These are phyloP conservation scores for Erebia ligea DNA, from an alignment of 2,888 invertebrate genomes.

Conservation along the genomic window DNA sequence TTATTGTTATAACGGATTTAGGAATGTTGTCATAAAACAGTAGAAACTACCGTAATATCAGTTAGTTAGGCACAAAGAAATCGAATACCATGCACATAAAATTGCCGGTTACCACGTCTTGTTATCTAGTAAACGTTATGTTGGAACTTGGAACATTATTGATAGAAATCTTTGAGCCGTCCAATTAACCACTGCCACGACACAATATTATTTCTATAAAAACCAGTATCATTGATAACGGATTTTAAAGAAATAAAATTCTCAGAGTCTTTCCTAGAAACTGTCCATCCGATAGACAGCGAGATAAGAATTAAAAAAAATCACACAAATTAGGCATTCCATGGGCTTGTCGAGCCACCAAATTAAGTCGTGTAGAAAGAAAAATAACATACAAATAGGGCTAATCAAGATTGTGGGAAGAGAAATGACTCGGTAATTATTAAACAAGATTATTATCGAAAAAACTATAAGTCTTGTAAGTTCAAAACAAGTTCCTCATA, in stretches of 20 bases:
- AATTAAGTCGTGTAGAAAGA: slow-evolving; percentile 68
- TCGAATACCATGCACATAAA: slow-evolving; percentile 17
- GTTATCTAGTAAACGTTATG: slow-evolving; percentile 7
- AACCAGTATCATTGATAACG: slow-evolving; percentile 21
- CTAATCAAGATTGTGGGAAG: slow-evolving; percentile 77
- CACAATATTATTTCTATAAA: slow-evolving; percentile 18
- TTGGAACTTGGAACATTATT: slow-evolving; percentile 12
- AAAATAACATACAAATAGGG: slow-evolving; percentile 77
- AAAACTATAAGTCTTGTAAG: slow-evolving; percentile 72
- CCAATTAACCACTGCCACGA: slow-evolving; percentile 18
- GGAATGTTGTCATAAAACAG: slow-evolving; percentile 2
- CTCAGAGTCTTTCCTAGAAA: slow-evolving; percentile 29
- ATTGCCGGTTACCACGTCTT: slow-evolving; percentile 8
- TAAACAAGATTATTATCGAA: slow-evolving; percentile 81
- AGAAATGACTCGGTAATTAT: slow-evolving; percentile 78
- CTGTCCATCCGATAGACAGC: slow-evolving; percentile 27
- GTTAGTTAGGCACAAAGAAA: not conserved
- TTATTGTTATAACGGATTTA: not conserved
- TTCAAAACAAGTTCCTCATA: slow-evolving; percentile 74
- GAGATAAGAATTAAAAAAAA: slow-evolving; percentile 39
- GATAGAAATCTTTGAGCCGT: slow-evolving; percentile 18
- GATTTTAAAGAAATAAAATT: slow-evolving; percentile 18
- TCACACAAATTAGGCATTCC: slow-evolving; percentile 39
- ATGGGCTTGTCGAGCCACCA: slow-evolving; percentile 72
- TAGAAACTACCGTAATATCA: slow-evolving; percentile 2